phyloP scores from a whole-genome alignment of 2,797 vertebrate species.

The Muscicapa striata region DNA sequence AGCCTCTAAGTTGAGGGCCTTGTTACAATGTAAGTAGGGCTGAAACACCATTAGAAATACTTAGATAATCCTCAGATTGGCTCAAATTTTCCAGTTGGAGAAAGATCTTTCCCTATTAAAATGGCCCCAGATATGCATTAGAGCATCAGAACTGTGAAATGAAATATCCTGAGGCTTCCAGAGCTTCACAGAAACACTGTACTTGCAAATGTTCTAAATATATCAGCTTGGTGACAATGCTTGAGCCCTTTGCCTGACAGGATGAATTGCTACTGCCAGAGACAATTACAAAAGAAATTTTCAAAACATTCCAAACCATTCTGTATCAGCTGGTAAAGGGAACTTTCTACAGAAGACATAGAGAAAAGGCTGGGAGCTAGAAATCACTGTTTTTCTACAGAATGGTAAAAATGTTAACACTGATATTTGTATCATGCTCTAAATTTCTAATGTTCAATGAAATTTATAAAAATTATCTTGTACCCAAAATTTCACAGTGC shows the following conservation, averaged over 20 bases:
- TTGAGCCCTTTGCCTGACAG: background rate
- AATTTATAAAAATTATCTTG: background rate
- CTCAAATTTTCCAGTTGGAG: background rate
- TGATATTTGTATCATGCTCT: background rate
- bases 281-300: background rate
- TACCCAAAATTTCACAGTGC: background rate
- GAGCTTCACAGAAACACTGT: background rate
- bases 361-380: background rate
- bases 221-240: background rate
- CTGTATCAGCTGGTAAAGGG: rapidly evolving
- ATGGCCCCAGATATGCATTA: background rate
- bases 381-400: background rate
- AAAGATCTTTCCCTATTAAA: background rate
- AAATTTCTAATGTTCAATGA: background rate
- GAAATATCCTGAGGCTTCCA: background rate
- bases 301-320: background rate
- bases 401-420: background rate
- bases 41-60: conserved; percentile 47
- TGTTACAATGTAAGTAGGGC: background rate
- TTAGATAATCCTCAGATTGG: background rate
- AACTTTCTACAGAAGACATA: background rate
- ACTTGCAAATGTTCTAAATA: background rate
- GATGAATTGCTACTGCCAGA: background rate
- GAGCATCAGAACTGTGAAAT: background rate
- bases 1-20: background rate